A percentile compares a stretch with the other conserved stretches of the same genome.
Conservation (phyloP, 2,888 invertebrate species). For the Drosophila limbata region DNA sequence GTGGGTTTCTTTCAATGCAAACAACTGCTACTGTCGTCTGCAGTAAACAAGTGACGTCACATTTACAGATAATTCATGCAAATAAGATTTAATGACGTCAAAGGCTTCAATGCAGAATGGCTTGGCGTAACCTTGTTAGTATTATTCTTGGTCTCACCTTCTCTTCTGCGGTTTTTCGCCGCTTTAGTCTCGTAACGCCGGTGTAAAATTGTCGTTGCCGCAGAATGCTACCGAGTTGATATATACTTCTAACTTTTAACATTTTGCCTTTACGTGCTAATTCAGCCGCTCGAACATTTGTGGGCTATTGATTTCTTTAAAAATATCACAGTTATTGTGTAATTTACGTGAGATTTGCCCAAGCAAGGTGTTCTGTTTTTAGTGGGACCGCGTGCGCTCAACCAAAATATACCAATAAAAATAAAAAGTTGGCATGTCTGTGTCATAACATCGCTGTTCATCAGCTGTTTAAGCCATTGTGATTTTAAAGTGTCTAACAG, state of each 20-base stretch:
- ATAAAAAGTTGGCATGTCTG: too few species aligned
- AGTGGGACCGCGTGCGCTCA: too few species aligned
- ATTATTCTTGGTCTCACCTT: constrained; percentile 85
- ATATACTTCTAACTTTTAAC: constrained; percentile 42
- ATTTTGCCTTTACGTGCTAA: constrained; percentile 24
- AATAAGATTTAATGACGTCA: constrained; percentile 26
- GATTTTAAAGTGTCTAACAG: too few species aligned
- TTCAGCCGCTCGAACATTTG: background rate
- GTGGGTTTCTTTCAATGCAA: constrained; percentile 25
- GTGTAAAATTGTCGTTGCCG: constrained; percentile 54
- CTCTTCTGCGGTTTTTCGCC: constrained; percentile 88
- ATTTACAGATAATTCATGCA: background rate
- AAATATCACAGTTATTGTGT: constrained; percentile 42
- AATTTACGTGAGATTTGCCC: constrained; percentile 31
- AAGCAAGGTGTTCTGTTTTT: background rate
- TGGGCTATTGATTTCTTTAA: constrained; percentile 17
- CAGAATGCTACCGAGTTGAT: constrained; percentile 27
- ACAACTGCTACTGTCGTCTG: too few species aligned
- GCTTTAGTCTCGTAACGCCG: constrained; percentile 86
- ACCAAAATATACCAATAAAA: too few species aligned
- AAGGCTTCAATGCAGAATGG: background rate
- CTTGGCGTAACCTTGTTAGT: constrained; percentile 15
- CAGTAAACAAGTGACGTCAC: constrained; percentile 1
- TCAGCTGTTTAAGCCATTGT: too few species aligned
- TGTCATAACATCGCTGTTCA: too few species aligned